Evolutionary conservation across 1,140 invertebrate species (phyloP).

Genomic region (Trypoxylus dichotomus): DNA sequence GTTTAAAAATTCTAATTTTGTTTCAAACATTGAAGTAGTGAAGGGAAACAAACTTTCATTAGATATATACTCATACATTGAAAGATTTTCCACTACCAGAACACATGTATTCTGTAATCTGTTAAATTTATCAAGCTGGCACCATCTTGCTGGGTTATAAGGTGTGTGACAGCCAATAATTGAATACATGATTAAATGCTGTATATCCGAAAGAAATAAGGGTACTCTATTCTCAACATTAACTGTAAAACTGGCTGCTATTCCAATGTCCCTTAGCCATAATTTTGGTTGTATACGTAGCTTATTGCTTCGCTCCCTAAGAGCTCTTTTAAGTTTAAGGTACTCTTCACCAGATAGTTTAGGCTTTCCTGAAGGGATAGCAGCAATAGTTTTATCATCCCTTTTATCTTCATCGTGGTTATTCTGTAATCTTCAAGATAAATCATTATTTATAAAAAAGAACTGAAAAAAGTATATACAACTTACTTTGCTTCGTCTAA

Average conservation of each 20-base stretch:
- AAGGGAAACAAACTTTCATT: constrained; percentile 65
- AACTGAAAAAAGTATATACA: neutral
- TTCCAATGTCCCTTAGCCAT: constrained; percentile 62
- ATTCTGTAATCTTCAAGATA: neutral
- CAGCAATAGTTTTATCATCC: neutral
- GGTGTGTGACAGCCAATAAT: constrained; percentile 71
- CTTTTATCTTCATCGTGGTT: neutral
- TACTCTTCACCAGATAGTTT: constrained; percentile 58
- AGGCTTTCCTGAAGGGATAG: constrained; percentile 37
- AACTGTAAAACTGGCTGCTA: constrained; percentile 61
- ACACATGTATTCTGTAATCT: constrained; percentile 71
- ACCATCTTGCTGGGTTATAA: constrained; percentile 75
- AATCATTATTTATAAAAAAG: neutral
- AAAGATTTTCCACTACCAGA: constrained; percentile 77
- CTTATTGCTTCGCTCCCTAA: constrained; percentile 59
- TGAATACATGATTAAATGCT: constrained; percentile 78
- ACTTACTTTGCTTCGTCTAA: neutral
- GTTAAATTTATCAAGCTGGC: constrained; percentile 71
- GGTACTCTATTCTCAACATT: constrained; percentile 65
- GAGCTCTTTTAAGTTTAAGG: constrained; percentile 57
- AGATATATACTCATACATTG: constrained; percentile 70
- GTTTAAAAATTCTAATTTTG: constrained; percentile 72
- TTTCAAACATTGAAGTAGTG: constrained; percentile 62
- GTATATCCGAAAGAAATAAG: constrained; percentile 78
- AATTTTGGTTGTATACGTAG: constrained; percentile 60